A percentile compares a stretch with the other conserved stretches of the same genome.
Conservation (phyloP, 2,888 invertebrate genomes). For the Griposia aprilina region DNA sequence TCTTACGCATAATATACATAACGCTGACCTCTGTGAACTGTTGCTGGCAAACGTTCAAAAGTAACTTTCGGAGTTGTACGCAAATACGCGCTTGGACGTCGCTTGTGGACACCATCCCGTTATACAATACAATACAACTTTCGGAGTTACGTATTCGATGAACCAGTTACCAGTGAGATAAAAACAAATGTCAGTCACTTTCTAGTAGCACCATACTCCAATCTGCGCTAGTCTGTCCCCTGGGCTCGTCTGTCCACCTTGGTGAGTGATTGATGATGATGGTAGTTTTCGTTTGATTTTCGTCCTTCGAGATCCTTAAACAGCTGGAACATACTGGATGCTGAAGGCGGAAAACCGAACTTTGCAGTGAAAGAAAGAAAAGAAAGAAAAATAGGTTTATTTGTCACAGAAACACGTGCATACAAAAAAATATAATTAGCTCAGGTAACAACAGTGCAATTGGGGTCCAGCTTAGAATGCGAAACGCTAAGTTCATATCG, state of each 20-base stretch:
- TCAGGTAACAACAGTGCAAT: no score
- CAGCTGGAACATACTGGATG: neutral
- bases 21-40: conserved; percentile 39
- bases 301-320: neutral
- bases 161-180: neutral
- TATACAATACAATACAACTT: conserved; percentile 19
- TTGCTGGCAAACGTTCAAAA: conserved; percentile 27
- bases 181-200: conserved; percentile 1
- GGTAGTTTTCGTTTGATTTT: neutral
- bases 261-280: neutral
- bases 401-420: no score
- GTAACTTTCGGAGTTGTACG: conserved; percentile 25
- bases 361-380: no score
- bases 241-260: neutral
- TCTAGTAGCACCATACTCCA: neutral
- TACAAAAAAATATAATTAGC: no score
- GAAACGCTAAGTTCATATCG: neutral
- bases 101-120: no score
- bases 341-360: neutral
- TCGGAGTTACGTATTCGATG: neutral
- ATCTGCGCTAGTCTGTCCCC: neutral
- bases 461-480: neutral
- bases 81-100: neutral
- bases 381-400: no score
- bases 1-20: conserved; percentile 22